Evolutionary conservation across 1,140 invertebrate genomes (phyloP).

Genomic region (Antheraea mylitta): DNA sequence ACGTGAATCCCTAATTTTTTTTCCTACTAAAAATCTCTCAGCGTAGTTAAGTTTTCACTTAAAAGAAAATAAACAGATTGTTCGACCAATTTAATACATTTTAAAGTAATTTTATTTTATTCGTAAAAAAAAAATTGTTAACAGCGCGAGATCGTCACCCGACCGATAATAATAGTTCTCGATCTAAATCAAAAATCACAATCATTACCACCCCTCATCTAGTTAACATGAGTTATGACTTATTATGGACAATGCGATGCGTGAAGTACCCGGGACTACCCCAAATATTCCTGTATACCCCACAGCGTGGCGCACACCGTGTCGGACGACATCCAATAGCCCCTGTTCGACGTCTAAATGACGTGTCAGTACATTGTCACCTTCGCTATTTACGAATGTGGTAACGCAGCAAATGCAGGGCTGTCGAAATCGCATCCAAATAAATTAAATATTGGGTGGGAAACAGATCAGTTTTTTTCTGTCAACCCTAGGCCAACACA

Average conservation of each 20-base stretch:
- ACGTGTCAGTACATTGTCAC: constrained; percentile 69
- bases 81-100: too few species aligned
- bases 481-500: too few species aligned
- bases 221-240: constrained; percentile 71
- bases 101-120: too few species aligned
- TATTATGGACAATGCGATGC: constrained; percentile 40
- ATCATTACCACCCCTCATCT: constrained; percentile 48
- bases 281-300: not conserved
- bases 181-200: constrained; percentile 58
- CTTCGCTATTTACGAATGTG: constrained; percentile 45
- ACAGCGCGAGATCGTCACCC: constrained; percentile 45
- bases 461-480: too few species aligned
- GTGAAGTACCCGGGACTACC: constrained; percentile 8
- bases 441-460: too few species aligned
- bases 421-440: not conserved
- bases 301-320: not conserved
- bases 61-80: too few species aligned
- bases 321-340: constrained; percentile 43
- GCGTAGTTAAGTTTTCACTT: too few species aligned
- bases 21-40: too few species aligned
- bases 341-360: constrained; percentile 57
- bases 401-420: constrained; percentile 5
- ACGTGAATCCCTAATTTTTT: too few species aligned
- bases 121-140: constrained; percentile 18
- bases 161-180: constrained; percentile 46